Conservation (phyloP, 2,797 vertebrate genomes). For the Sebastes hubbsi region DNA sequence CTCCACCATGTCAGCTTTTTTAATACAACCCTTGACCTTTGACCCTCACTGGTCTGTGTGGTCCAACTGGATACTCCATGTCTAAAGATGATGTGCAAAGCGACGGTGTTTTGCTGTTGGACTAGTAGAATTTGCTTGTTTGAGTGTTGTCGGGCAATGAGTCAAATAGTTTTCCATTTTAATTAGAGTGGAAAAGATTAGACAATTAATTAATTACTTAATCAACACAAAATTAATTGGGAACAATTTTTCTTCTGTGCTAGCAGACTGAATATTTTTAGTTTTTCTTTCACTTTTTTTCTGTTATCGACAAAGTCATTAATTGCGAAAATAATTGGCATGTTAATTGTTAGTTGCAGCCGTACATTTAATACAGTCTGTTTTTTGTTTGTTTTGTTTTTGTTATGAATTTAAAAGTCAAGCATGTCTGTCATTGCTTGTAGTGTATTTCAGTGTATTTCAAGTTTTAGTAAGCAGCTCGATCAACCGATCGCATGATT, state of each 20-base stretch:
- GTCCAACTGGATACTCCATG: neutral
- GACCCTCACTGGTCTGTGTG: conserved; percentile 7
- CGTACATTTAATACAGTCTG: neutral
- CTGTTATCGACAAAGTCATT: neutral
- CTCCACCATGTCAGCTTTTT: conserved; percentile 13
- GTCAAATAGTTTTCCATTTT: neutral
- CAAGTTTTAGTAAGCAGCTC: neutral
- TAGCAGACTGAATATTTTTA: neutral
- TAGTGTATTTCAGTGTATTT: neutral
- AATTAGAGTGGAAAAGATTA: neutral
- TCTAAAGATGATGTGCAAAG: neutral
- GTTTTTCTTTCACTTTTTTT: neutral
- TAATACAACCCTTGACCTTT: conserved; percentile 6
- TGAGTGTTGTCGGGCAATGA: no score
- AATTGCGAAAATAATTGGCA: neutral
- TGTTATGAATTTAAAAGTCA: neutral
- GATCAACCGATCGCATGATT: neutral
- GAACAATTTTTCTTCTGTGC: neutral
- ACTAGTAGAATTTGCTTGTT: neutral
- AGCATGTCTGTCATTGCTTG: neutral
- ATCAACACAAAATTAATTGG: neutral
- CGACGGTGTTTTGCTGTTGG: neutral
- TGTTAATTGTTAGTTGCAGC: neutral
- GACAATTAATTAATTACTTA: neutral
- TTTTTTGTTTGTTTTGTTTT: neutral